A percentile compares a stretch with the other conserved stretches of the same genome.
Evolutionary conservation across 1,140 invertebrate species (phyloP).

Genomic region (Listronotus bonariensis): DNA sequence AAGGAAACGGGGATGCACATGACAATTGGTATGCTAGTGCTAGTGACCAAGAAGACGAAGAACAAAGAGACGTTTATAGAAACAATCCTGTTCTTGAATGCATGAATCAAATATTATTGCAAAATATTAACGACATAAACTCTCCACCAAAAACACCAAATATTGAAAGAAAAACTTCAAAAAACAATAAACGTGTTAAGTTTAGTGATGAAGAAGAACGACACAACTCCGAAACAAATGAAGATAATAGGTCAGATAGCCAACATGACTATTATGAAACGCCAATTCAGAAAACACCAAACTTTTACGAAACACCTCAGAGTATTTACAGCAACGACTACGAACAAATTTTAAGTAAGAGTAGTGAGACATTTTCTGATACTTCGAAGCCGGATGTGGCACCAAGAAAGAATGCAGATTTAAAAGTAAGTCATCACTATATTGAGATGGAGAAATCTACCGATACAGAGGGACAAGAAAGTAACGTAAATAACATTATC

Average conservation of each 20-base stretch:
- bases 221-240: constrained; percentile 40
- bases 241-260: constrained; percentile 34
- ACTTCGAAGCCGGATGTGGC: constrained; percentile 53
- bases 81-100: constrained; percentile 78
- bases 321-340: constrained; percentile 68
- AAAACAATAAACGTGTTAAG: constrained; percentile 52
- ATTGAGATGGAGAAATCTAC: constrained; percentile 56
- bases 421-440: constrained; percentile 51
- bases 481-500: constrained; percentile 49
- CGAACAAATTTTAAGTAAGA: constrained; percentile 64
- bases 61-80: constrained; percentile 66
- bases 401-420: constrained; percentile 50
- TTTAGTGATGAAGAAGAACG: constrained; percentile 52
- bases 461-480: constrained; percentile 46
- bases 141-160: constrained; percentile 55
- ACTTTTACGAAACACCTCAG: constrained; percentile 62
- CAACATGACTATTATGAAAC: constrained; percentile 54
- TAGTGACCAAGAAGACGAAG: constrained; percentile 71
- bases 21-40: constrained; percentile 73
- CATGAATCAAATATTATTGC: constrained; percentile 75
- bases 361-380: constrained; percentile 50
- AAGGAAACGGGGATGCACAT: constrained; percentile 59
- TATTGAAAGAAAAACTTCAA: constrained; percentile 47
- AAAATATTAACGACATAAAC: constrained; percentile 58
- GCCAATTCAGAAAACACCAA: constrained; percentile 52